Evolutionary conservation across 2,797 vertebrate species (phyloP).

Genomic region (Hypotaenidia okinawae): DNA sequence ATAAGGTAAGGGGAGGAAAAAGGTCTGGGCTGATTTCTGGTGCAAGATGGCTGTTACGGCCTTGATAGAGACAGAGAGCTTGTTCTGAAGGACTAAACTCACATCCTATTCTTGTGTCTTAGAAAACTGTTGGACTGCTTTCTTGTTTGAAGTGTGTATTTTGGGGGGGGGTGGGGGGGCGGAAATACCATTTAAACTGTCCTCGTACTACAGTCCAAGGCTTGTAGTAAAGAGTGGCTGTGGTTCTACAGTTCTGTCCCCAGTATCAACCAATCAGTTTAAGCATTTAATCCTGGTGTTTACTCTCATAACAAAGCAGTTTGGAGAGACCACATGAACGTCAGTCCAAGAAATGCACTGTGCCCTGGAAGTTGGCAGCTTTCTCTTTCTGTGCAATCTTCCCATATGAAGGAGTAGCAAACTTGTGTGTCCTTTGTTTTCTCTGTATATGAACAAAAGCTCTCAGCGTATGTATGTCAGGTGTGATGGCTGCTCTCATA

Average conservation of each 20-base stretch:
- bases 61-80: slow-evolving; percentile 34
- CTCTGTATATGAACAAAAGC: slow-evolving; percentile 28
- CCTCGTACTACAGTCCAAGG: slow-evolving; percentile 2
- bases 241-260: slow-evolving; percentile 47
- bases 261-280: neutral
- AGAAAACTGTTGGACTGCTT: slow-evolving; percentile 30
- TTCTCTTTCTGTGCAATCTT: slow-evolving; percentile 32
- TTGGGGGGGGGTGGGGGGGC: neutral
- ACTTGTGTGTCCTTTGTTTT: slow-evolving; percentile 25
- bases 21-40: slow-evolving; percentile 24
- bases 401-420: neutral
- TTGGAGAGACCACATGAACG: neutral
- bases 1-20: slow-evolving; percentile 3
- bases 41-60: neutral
- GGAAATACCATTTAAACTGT: neutral
- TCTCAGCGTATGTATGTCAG: neutral
- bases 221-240: slow-evolving; percentile 35
- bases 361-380: slow-evolving; percentile 33
- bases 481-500: slow-evolving; percentile 23
- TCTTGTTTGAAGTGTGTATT: slow-evolving; percentile 40
- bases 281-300: slow-evolving; percentile 13
- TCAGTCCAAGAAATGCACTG: neutral
- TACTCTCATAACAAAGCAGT: slow-evolving; percentile 1
- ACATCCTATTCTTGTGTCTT: neutral
- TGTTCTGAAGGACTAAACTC: slow-evolving; percentile 37